These are phyloP conservation scores for Brachyptera putata DNA, from an alignment of 2,888 invertebrate species.

Conservation along the genomic window DNA sequence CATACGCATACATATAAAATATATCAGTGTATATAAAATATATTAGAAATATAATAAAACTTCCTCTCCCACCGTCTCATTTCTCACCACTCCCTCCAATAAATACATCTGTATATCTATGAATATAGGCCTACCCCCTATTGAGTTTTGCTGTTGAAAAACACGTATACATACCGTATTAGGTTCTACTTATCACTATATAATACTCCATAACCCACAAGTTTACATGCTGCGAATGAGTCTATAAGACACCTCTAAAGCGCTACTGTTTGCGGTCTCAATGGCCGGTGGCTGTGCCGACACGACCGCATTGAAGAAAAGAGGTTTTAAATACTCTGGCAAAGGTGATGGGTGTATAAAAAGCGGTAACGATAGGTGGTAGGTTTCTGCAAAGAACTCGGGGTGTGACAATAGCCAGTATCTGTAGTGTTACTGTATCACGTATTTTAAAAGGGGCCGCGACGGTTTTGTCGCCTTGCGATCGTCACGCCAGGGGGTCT, in stretches of 20 bases:
- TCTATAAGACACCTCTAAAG: not conserved
- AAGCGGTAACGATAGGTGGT: not conserved
- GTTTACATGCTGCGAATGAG: not conserved
- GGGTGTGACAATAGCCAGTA: conserved; percentile 16
- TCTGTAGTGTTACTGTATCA: conserved; percentile 26
- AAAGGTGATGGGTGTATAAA: not conserved
- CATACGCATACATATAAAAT: too few species aligned
- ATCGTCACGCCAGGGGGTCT: not conserved
- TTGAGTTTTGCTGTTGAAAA: not conserved
- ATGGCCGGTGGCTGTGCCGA: not conserved
- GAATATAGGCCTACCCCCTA: too few species aligned
- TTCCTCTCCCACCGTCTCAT: too few species aligned
- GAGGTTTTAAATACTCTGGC: conserved; percentile 1
- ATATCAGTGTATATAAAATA: too few species aligned
- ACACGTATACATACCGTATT: conserved; percentile 8
- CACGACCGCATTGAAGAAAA: not conserved
- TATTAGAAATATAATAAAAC: too few species aligned
- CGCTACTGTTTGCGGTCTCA: not conserved
- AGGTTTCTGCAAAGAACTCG: too few species aligned
- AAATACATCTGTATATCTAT: not conserved
- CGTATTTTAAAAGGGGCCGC: conserved; percentile 21
- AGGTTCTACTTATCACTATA: not conserved
- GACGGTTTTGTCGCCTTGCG: not conserved
- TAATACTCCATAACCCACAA: not conserved
- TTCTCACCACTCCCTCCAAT: not conserved